phyloP scores from a whole-genome alignment of 1,140 invertebrate species.

The Proales similis region DNA sequence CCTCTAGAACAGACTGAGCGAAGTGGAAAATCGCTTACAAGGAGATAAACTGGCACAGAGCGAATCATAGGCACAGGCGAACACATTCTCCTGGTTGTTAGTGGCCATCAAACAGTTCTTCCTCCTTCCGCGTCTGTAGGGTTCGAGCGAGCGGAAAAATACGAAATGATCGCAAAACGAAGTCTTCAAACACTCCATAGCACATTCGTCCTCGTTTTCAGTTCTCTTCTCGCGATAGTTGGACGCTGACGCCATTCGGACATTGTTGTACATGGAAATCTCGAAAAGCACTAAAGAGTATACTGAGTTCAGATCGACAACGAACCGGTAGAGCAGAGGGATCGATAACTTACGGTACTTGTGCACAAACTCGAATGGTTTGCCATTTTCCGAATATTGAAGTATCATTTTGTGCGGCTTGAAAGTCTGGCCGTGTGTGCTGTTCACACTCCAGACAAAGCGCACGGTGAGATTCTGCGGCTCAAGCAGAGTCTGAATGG shows the following conservation, averaged over 20 bases:
- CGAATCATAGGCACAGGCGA: background rate
- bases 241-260: too few species aligned
- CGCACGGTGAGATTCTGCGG: background rate
- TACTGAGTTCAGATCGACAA: too few species aligned
- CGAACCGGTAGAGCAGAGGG: too few species aligned
- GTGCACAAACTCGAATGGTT: slow-evolving; percentile 22
- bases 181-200: background rate
- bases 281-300: too few species aligned
- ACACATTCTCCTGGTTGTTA: background rate
- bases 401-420: slow-evolving; percentile 17
- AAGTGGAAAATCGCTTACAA: background rate
- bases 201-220: slow-evolving; percentile 24
- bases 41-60: background rate
- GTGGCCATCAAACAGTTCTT: background rate
- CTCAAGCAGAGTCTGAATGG: background rate
- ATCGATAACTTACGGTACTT: slow-evolving; percentile 29
- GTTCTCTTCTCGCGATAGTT: too few species aligned
- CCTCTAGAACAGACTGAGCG: too few species aligned
- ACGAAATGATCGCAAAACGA: slow-evolving; percentile 31
- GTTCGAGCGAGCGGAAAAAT: slow-evolving; percentile 2
- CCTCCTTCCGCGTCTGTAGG: background rate
- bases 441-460: slow-evolving; percentile 7
- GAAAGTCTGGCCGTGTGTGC: slow-evolving; percentile 2
- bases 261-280: too few species aligned
- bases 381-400: slow-evolving; percentile 21